Percentiles rank a stretch among this genome's conserved stretches.
These are phyloP conservation scores for Erythrolamprus reginae DNA, from an alignment of 2,113 vertebrate genomes.

Conservation along the genomic window DNA sequence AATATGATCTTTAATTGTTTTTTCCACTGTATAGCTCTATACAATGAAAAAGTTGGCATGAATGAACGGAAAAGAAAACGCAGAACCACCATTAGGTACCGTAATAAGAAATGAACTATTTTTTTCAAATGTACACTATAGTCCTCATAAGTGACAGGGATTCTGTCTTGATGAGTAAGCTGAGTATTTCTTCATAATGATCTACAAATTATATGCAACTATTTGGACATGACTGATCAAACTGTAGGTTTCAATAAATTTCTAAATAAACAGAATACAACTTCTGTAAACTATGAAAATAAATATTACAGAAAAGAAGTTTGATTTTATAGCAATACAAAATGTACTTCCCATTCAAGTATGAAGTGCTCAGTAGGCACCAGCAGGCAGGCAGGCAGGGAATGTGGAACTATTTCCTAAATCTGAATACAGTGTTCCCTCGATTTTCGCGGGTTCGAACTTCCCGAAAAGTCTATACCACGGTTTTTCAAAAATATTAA, in stretches of 20 bases:
- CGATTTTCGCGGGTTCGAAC: too few relatives aligned
- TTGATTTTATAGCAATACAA: background rate
- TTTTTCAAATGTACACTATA: background rate
- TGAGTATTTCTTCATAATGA: background rate
- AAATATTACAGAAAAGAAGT: background rate
- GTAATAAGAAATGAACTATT: slow-evolving; percentile 37
- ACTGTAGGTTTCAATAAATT: background rate
- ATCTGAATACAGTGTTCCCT: too few relatives aligned
- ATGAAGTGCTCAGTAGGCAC: background rate
- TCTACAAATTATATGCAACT: background rate
- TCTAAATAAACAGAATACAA: background rate
- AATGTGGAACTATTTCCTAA: background rate
- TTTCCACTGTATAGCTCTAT: slow-evolving; percentile 75
- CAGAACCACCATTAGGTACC: slow-evolving; percentile 93
- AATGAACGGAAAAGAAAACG: slow-evolving; percentile 94
- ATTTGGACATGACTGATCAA: background rate
- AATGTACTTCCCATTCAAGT: background rate
- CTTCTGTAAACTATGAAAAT: background rate
- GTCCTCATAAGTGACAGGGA: background rate
- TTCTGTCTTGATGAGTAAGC: too few relatives aligned
- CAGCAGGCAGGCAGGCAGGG: background rate
- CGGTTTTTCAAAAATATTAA: too few relatives aligned
- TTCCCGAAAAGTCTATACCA: too few relatives aligned
- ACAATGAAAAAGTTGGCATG: slow-evolving; percentile 90
- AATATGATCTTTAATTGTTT: slow-evolving; percentile 7